phyloP scores from a whole-genome alignment of 1,140 invertebrate species.

The Drosophila takahashii region DNA sequence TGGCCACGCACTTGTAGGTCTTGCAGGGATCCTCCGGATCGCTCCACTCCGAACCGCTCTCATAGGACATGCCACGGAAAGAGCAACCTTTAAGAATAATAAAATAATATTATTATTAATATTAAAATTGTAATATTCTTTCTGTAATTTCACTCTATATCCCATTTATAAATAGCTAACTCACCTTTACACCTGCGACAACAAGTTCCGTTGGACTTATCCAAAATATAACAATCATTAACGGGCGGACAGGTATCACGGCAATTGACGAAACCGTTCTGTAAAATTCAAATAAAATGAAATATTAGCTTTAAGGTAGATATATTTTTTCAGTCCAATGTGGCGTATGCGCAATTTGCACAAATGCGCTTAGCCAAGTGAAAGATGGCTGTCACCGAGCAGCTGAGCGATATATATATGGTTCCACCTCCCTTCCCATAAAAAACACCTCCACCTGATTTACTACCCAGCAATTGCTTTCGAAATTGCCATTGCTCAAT shows the following conservation, averaged over 20 bases:
- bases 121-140: background rate
- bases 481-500: conserved; percentile 33
- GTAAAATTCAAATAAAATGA: conserved; percentile 65
- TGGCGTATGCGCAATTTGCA: conserved; percentile 61
- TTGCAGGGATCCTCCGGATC: conserved; percentile 89
- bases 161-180: background rate
- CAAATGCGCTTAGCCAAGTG: conserved; percentile 51
- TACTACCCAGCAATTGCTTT: conserved; percentile 42
- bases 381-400: conserved; percentile 54
- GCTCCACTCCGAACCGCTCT: conserved; percentile 91
- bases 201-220: conserved; percentile 86
- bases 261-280: conserved; percentile 92
- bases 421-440: background rate
- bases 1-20: conserved; percentile 91
- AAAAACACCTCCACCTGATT: conserved; percentile 6
- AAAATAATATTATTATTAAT: too few species aligned
- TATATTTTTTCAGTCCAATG: conserved; percentile 1
- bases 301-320: conserved; percentile 21
- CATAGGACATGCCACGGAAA: conserved; percentile 89
- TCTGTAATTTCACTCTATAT: background rate
- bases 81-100: conserved; percentile 88
- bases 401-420: conserved; percentile 33
- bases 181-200: conserved; percentile 90
- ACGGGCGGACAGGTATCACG: conserved; percentile 88
- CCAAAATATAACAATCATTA: conserved; percentile 89